These are phyloP conservation scores for Tenodera sinensis DNA, from an alignment of 2,888 invertebrate species.

Conservation along the genomic window DNA sequence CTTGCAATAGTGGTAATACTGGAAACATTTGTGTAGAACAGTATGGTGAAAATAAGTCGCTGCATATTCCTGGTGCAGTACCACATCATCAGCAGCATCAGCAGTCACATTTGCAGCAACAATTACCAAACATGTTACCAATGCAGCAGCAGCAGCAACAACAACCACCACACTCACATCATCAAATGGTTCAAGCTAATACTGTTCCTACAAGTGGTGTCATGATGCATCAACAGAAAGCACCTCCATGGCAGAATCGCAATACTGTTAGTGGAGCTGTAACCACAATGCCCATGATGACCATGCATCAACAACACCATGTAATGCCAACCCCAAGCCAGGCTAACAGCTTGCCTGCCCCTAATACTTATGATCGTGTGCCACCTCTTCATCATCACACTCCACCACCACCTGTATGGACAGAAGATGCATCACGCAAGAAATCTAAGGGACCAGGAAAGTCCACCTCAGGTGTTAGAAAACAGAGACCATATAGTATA, in stretches of 20 bases:
- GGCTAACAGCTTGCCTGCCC: constrained; percentile 38
- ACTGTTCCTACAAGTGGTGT: not conserved
- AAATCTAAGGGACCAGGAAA: constrained; percentile 52
- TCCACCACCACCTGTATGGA: constrained; percentile 55
- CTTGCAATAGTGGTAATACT: not conserved
- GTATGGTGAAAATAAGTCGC: not conserved
- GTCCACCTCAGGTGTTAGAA: constrained; percentile 46
- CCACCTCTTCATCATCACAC: constrained; percentile 70
- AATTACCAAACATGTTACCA: constrained; percentile 40
- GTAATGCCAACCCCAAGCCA: constrained; percentile 38
- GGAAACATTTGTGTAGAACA: not conserved
- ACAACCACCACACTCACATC: constrained; percentile 34
- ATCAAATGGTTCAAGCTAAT: constrained; percentile 37
- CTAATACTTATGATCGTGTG: constrained; percentile 59
- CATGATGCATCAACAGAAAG: constrained; percentile 20
- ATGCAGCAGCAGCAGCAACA: constrained; percentile 40
- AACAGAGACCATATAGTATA: constrained; percentile 50
- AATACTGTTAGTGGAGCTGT: not conserved
- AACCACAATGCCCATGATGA: constrained; percentile 24
- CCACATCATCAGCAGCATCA: constrained; percentile 32
- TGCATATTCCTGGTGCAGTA: constrained; percentile 19
- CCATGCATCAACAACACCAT: constrained; percentile 26
- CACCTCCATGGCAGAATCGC: constrained; percentile 29
- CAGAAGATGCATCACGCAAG: constrained; percentile 55
- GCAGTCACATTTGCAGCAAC: constrained; percentile 34